A percentile compares a stretch with the other conserved stretches of the same genome.
Evolutionary conservation across 2,888 invertebrate species (phyloP).

Genomic region (Leuctra nigra): DNA sequence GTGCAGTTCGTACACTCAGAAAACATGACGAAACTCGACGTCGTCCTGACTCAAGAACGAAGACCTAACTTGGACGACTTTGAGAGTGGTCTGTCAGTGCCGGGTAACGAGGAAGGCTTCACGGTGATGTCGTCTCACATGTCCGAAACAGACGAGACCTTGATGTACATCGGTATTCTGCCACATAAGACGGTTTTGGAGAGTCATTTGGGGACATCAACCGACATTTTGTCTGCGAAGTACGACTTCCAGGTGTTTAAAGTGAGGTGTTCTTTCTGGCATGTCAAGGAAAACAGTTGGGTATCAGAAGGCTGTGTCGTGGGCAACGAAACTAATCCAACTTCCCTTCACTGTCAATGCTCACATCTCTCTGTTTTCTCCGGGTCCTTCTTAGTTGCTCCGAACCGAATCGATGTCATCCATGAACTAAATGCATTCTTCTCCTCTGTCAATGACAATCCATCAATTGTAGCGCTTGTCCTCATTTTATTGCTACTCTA

Average conservation of each 20-base stretch:
- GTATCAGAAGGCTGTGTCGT: background rate
- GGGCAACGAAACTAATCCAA: background rate
- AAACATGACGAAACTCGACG: background rate
- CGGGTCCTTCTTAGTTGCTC: background rate
- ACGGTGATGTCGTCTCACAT: background rate
- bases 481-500: background rate
- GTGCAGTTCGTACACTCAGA: background rate
- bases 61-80: background rate
- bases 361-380: constrained; percentile 4
- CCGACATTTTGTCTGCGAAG: background rate
- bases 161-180: background rate
- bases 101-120: background rate
- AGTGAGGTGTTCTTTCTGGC: background rate
- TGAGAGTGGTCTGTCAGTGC: background rate
- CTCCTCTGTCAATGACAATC: background rate
- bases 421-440: background rate
- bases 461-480: background rate
- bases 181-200: background rate
- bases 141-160: background rate
- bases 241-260: background rate
- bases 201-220: background rate
- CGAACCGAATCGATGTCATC: background rate
- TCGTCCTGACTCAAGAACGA: background rate
- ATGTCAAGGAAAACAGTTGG: background rate
- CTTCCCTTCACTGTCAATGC: background rate